Base-by-base conservation (phyloP, 2,888 invertebrate species). In the Maniola hyperantus region DNA sequence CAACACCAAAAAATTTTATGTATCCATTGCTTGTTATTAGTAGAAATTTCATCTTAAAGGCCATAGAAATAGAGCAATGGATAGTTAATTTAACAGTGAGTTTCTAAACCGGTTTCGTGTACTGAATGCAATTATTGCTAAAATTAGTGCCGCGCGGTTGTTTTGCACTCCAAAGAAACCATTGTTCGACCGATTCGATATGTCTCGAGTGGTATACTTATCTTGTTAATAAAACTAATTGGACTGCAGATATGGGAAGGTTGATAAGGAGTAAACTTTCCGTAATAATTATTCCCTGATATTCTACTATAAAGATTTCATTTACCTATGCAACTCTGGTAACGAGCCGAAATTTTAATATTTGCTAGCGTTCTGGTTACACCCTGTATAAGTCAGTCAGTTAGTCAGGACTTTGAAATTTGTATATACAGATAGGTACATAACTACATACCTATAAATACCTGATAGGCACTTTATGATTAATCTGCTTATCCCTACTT, bases 101-200 rank as follows among this genome's bases (percentile, higher is more conserved):
- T 44, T 53, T 8, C 33, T 8, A n/a, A 39, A n/a, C 10, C 7
- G 7, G 26, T 60, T 33, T 50, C 0, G 7, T 53, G 26, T 50
- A 36, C 53, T 61, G 18, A 44, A 18, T 39, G n/a, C 34, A 66
- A 67, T 26, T 26, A 4, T 26, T 70, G 69, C 70, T 74, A 65
- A 70, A 71, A 70, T 71, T 79, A 75, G 79, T 72, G 78, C 71
- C 77, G 80, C 79, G 80, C 75, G 77, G 65, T 76, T 76, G 74
- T 77, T 78, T 82, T 81, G 81, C 78, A 79, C 82, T 77, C 78
- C 46, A 69, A 72, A 54, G 63, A 61, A 72, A 67, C 72, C 72
- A 73, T 74, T 74, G 71, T 74, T 72, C 59, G 53, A 7, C 46
- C 63, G 57, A 50, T 67, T 71, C 67, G 67, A 70, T 71, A 71